Evolutionary conservation across 2,113 vertebrate genomes (phyloP).

Genomic region (Dolichallabes microphthalmus): DNA sequence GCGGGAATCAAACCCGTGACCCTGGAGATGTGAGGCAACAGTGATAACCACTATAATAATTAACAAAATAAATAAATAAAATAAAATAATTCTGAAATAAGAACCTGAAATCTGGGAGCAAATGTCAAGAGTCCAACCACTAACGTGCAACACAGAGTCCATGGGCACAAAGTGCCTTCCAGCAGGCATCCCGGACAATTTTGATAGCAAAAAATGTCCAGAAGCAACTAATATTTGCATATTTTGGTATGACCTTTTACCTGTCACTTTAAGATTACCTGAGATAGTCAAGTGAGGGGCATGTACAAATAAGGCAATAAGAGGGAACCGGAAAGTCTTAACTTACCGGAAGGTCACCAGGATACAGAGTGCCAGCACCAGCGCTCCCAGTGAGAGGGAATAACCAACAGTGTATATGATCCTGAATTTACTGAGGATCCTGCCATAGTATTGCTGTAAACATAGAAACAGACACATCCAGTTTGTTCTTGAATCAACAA

Average conservation of each 20-base stretch:
- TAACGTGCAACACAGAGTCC: no score
- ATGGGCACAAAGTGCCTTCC: no score
- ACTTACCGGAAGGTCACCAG: slow-evolving; percentile 89
- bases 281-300: background rate
- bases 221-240: background rate
- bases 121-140: no score
- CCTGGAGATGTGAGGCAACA: no score
- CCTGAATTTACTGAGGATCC: slow-evolving; percentile 75
- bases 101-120: no score
- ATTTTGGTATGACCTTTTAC: background rate
- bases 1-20: no score
- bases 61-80: background rate
- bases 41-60: background rate
- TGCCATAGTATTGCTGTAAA: slow-evolving; percentile 71
- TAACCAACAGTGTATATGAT: slow-evolving; percentile 95
- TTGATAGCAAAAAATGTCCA: background rate
- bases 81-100: background rate
- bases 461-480: slow-evolving; percentile 37
- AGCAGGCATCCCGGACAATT: no score
- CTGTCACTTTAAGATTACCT: background rate
- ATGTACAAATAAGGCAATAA: background rate
- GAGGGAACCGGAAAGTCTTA: slow-evolving; percentile 84
- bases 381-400: slow-evolving; percentile 83
- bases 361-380: slow-evolving; percentile 85
- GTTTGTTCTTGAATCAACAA: background rate